Evolutionary conservation across 2,888 invertebrate genomes (phyloP), one percentile per base, ranked within the genome.

Genomic region (Pheosia tremula): DNA sequence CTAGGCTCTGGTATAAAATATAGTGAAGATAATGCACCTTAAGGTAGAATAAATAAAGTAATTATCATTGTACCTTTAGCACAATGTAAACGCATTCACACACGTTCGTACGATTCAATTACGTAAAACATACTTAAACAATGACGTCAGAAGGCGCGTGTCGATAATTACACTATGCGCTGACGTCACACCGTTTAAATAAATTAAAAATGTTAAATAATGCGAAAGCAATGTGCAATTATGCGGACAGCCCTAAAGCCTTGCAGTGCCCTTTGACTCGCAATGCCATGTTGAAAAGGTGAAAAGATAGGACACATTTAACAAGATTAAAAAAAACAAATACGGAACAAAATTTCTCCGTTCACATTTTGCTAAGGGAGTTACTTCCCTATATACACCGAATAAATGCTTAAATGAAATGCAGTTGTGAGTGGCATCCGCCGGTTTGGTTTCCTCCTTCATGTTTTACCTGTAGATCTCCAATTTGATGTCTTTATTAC

Each of bases 131-230:
- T 75, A 67, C 65, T 68, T 69, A 58, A 64, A 67, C 63, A 72
- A 72, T 81, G 79, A 78, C 79, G 77, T 73, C 75, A 71, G 74
- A 74, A 62, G 67, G 71, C 70, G 75, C 75, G 76, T 78, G 75
- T 68, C 66, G 71, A 75, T 81, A 82, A 83, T 84, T 78, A 75
- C 72, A 71, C 69, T 64, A 65, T 72, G 66, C 61, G 71, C 68
- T 84, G 84, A 86, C 86, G 85, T 84, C 85, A 84, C 67, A 64
- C 61, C 60, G 72, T 76, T 75, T 73, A 74, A 79, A 84, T 82
- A 74, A 77, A 78, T 79, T 72, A 72, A 78, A 72, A 57, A 68
- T 72, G 75, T 74, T 77, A 78, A 80, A 79, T 81, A 81, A 81
- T 78, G 77, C 75, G 75, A 68, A 77, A 70, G 67, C 65, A 68